Evolutionary conservation across 1,140 invertebrate genomes (phyloP).

Genomic region (Antheraea pernyi): DNA sequence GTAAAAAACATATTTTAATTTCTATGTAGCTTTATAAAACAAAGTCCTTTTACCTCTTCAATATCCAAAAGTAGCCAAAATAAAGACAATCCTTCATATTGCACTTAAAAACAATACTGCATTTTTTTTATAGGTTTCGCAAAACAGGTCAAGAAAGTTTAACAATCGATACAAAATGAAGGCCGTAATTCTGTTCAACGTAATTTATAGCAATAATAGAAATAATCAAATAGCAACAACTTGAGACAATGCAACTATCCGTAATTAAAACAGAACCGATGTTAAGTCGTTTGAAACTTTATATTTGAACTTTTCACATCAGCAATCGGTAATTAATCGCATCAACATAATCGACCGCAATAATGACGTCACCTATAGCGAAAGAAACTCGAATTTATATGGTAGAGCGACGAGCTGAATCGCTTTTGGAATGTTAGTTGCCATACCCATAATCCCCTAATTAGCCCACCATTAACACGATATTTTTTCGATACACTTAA

Average conservation of each 20-base stretch:
- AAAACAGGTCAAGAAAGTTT: slow-evolving; percentile 26
- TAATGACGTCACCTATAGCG: slow-evolving; percentile 74
- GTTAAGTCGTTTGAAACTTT: not conserved
- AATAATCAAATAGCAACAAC: slow-evolving; percentile 1
- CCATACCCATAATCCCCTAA: slow-evolving; percentile 66
- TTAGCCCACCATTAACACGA: slow-evolving; percentile 47
- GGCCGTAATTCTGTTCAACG: slow-evolving; percentile 32
- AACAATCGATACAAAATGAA: slow-evolving; percentile 44
- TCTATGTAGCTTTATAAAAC: too few species aligned
- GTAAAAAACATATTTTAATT: too few species aligned
- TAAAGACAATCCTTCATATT: not conserved
- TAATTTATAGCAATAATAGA: slow-evolving; percentile 16
- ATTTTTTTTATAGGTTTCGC: slow-evolving; percentile 19
- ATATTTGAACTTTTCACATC: not conserved
- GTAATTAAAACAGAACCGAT: not conserved
- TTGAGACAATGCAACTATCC: slow-evolving; percentile 62
- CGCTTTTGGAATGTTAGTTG: slow-evolving; percentile 43
- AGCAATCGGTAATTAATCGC: not conserved
- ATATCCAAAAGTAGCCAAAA: not conserved
- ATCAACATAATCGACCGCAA: slow-evolving; percentile 44
- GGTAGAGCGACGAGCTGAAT: slow-evolving; percentile 57
- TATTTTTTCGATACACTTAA: slow-evolving; percentile 5
- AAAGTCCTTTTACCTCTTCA: not conserved
- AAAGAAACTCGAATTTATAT: slow-evolving; percentile 59
- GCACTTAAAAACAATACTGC: not conserved